Evolutionary conservation across 2,113 vertebrate species (phyloP).

Genomic region (Cheirogaleus medius): DNA sequence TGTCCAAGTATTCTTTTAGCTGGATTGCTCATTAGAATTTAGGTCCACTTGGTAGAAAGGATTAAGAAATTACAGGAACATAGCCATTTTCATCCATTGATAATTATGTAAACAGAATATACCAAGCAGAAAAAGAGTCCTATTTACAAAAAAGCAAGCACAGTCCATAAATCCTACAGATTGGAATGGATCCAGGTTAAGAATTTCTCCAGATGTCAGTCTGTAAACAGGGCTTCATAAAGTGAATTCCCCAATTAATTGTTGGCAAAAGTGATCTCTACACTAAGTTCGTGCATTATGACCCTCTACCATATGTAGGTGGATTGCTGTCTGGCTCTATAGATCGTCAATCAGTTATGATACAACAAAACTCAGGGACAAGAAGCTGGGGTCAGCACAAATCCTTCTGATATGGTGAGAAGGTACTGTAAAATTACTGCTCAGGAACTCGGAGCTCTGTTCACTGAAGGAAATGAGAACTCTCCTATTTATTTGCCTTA

Average conservation of each 20-base stretch:
- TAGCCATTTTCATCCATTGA: slow-evolving; percentile 68
- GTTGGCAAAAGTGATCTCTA: slow-evolving; percentile 79
- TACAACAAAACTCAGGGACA: slow-evolving; percentile 47
- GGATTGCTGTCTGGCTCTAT: slow-evolving; percentile 66
- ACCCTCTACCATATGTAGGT: slow-evolving; percentile 61
- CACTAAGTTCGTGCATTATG: slow-evolving; percentile 64
- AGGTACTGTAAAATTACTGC: slow-evolving; percentile 50
- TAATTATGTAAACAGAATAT: slow-evolving; percentile 76
- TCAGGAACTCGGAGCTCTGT: slow-evolving; percentile 75
- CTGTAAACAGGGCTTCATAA: slow-evolving; percentile 87
- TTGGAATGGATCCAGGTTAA: slow-evolving; percentile 85
- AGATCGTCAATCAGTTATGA: slow-evolving; percentile 78
- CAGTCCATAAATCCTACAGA: slow-evolving; percentile 80
- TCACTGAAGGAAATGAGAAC: slow-evolving; percentile 77
- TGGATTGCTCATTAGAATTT: slow-evolving; percentile 12
- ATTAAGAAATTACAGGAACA: slow-evolving; percentile 66
- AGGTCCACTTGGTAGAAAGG: not conserved
- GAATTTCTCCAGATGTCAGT: slow-evolving; percentile 88
- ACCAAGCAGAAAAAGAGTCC: slow-evolving; percentile 71
- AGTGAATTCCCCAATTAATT: slow-evolving; percentile 84
- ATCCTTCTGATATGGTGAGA: slow-evolving; percentile 68
- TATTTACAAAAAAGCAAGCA: slow-evolving; percentile 73
- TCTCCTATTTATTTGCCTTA: slow-evolving; percentile 79
- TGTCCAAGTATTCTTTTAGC: not conserved
- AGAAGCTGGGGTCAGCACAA: slow-evolving; percentile 68